These are phyloP conservation scores for Aurelia sp. DNA, from an alignment of 30 jellyfish, hydroid and myxozoan genomes.

Conservation along the genomic window DNA sequence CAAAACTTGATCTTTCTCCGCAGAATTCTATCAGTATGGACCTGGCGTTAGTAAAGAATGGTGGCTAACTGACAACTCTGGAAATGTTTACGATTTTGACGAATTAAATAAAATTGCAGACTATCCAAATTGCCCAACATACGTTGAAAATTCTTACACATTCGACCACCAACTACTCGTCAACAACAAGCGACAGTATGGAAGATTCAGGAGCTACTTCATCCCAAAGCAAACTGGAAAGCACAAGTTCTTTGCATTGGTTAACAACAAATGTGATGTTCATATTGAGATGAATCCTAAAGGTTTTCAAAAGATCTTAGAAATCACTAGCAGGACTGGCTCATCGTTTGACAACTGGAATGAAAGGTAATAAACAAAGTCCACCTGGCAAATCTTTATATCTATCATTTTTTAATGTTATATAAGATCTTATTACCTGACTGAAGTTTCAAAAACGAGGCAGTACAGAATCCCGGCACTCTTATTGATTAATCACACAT, in stretches of 20 bases:
- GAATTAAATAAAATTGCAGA: slow-evolving; percentile 36
- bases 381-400: neutral
- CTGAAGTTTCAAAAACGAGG: too few species aligned
- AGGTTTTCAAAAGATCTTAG: slow-evolving; percentile 9
- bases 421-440: too few species aligned
- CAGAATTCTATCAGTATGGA: slow-evolving; percentile 50
- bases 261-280: slow-evolving; percentile 21
- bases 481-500: too few species aligned
- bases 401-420: neutral
- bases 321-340: neutral
- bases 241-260: slow-evolving; percentile 35
- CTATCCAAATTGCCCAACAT: slow-evolving; percentile 49
- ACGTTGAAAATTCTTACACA: slow-evolving; percentile 17
- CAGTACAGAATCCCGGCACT: too few species aligned
- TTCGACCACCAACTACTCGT: neutral
- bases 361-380: neutral
- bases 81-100: slow-evolving; percentile 4
- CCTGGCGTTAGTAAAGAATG: slow-evolving; percentile 31
- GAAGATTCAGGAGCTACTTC: slow-evolving; percentile 31
- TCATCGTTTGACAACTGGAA: slow-evolving; percentile 16
- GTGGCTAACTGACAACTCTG: slow-evolving; percentile 1
- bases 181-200: slow-evolving; percentile 3
- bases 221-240: slow-evolving; percentile 48
- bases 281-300: slow-evolving; percentile 25
- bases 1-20: neutral